A percentile compares a stretch with the other conserved stretches of the same genome.
These are phyloP conservation scores for Dorcus hopei DNA, from an alignment of 2,888 invertebrate species.

Conservation along the genomic window DNA sequence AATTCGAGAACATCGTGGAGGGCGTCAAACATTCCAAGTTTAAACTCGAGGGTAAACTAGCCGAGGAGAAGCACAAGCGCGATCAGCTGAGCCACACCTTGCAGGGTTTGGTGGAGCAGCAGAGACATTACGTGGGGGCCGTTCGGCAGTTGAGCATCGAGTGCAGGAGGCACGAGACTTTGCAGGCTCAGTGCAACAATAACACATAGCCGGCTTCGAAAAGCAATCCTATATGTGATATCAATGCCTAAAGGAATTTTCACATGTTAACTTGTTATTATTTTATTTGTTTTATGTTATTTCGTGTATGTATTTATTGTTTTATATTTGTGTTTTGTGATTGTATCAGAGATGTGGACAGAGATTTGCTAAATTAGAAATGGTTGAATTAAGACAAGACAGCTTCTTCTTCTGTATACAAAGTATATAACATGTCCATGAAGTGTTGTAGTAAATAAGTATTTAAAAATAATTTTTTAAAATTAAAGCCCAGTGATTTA, in stretches of 20 bases:
- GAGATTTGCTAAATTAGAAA: too few species aligned
- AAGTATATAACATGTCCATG: too few species aligned
- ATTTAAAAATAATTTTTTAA: too few species aligned
- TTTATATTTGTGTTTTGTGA: not conserved
- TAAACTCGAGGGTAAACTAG: conserved; percentile 62
- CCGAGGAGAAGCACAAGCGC: conserved; percentile 62
- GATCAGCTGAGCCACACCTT: conserved; percentile 64
- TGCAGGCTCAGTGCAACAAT: conserved; percentile 42
- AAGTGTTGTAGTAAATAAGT: too few species aligned
- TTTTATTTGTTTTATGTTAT: not conserved
- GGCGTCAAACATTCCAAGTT: conserved; percentile 83
- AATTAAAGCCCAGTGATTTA: too few species aligned
- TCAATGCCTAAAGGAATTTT: conserved; percentile 8
- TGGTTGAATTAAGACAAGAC: too few species aligned
- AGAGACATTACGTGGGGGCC: conserved; percentile 72
- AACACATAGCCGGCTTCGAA: conserved; percentile 1
- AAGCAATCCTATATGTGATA: conserved; percentile 7
- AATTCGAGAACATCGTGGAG: conserved; percentile 86
- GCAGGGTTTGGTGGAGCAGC: conserved; percentile 63
- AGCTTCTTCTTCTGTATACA: too few species aligned
- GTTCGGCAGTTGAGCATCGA: conserved; percentile 74
- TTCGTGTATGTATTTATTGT: not conserved
- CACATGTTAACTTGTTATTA: not conserved
- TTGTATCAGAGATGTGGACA: too few species aligned
- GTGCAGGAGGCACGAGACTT: conserved; percentile 66